These are phyloP conservation scores for Cataglyphis rosenhaueri DNA, from an alignment of 2,888 invertebrate genomes.

Conservation along the genomic window DNA sequence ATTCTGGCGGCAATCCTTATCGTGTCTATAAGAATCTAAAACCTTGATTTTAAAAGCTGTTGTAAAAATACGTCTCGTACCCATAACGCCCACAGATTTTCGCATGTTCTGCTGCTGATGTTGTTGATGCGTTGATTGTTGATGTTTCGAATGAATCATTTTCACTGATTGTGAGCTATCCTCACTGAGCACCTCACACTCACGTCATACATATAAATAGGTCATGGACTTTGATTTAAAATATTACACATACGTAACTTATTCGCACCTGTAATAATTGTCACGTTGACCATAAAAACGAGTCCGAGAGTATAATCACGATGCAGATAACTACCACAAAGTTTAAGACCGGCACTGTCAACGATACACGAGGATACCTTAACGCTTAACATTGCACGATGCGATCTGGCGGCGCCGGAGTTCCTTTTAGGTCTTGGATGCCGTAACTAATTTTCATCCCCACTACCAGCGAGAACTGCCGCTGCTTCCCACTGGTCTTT, in stretches of 20 bases:
- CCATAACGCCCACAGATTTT: conserved; percentile 87
- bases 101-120: conserved; percentile 71
- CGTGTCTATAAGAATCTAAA: conserved; percentile 94
- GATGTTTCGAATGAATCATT: conserved; percentile 77
- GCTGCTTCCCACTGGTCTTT: conserved; percentile 79
- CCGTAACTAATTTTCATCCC: conserved; percentile 84
- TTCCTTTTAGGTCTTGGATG: conserved; percentile 84
- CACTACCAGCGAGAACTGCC: conserved; percentile 73
- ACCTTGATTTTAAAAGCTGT: conserved; percentile 96
- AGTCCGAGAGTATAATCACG: conserved; percentile 49
- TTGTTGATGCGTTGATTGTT: conserved; percentile 76
- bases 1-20: conserved; percentile 95
- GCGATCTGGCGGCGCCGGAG: conserved; percentile 82
- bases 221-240: conserved; percentile 86
- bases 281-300: conserved; percentile 58
- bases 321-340: conserved; percentile 64
- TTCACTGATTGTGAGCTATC: conserved; percentile 83
- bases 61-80: conserved; percentile 94
- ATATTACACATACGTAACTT: conserved; percentile 62
- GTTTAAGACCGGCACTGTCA: conserved; percentile 77
- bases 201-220: conserved; percentile 85
- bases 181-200: conserved; percentile 86
- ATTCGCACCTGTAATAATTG: conserved; percentile 50
- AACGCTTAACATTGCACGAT: conserved; percentile 84
- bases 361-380: conserved; percentile 79